These are phyloP conservation scores for Patella depressa DNA, from an alignment of 2,888 invertebrate genomes.

Conservation along the genomic window DNA sequence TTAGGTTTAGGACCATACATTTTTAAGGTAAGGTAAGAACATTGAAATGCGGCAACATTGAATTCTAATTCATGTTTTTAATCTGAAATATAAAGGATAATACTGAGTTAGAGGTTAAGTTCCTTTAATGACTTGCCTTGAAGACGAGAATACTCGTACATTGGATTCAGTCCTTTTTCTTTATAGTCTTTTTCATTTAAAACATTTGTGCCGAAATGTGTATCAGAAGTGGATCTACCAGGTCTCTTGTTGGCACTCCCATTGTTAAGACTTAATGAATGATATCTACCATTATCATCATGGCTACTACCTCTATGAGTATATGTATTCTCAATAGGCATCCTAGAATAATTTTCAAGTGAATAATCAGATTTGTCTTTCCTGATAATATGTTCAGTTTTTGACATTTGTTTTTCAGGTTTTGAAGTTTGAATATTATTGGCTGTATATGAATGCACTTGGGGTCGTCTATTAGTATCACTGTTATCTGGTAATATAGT, in stretches of 20 bases:
- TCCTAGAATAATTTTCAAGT: background rate
- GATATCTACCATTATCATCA: background rate
- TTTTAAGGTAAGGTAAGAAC: too few species aligned
- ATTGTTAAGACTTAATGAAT: background rate
- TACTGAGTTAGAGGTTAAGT: background rate
- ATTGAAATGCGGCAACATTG: background rate
- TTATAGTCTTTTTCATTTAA: slow-evolving; percentile 11
- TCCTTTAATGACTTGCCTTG: slow-evolving; percentile 34
- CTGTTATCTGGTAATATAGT: background rate
- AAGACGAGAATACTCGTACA: slow-evolving; percentile 49
- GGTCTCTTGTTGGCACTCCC: background rate
- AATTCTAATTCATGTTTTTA: background rate
- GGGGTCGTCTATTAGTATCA: background rate
- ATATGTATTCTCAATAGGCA: background rate
- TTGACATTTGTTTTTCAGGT: background rate
- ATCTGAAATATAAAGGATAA: background rate
- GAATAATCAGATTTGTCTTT: slow-evolving; percentile 4
- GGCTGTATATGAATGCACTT: background rate
- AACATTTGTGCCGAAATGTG: slow-evolving; percentile 9
- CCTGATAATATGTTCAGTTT: background rate
- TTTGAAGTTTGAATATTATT: background rate
- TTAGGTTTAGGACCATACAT: too few species aligned
- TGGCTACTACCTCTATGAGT: background rate
- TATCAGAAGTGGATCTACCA: background rate
- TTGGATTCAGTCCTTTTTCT: slow-evolving; percentile 45